Conservation (phyloP, 2,888 invertebrate genomes). For the Cristatella mucedo region DNA sequence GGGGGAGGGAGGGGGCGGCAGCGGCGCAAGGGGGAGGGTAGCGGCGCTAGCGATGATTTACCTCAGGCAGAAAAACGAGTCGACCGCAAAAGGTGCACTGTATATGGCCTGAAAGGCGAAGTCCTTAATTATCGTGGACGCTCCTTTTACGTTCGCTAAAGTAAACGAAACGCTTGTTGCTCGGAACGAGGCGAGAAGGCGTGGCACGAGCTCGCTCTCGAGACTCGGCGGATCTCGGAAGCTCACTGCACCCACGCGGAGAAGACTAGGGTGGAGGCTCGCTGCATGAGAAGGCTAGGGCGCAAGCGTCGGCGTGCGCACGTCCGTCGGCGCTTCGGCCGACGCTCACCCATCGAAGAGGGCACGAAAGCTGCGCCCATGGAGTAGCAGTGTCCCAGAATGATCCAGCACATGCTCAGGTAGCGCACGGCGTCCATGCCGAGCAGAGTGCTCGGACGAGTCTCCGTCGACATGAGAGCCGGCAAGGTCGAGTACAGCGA, state of each 20-base stretch:
- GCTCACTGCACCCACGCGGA: too few relatives aligned
- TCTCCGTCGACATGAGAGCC: not conserved
- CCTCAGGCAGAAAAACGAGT: conserved; percentile 7
- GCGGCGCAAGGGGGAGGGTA: too few relatives aligned
- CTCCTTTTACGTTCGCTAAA: conserved; percentile 6
- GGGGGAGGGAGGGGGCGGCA: too few relatives aligned
- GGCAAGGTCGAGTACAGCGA: not conserved
- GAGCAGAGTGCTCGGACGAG: not conserved
- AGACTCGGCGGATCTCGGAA: too few relatives aligned
- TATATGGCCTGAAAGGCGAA: conserved; percentile 3
- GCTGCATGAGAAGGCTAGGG: too few relatives aligned
- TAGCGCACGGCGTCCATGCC: not conserved
- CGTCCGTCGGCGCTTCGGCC: too few relatives aligned
- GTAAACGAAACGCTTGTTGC: too few relatives aligned
- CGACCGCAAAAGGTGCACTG: conserved; percentile 4
- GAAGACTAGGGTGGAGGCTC: too few relatives aligned
- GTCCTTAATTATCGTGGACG: conserved; percentile 2
- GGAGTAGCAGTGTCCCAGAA: not conserved
- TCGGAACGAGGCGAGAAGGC: too few relatives aligned
- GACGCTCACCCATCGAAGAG: not conserved
- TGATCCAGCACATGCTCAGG: conserved; percentile 7
- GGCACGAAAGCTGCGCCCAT: conserved; percentile 2
- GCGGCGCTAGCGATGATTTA: too few relatives aligned
- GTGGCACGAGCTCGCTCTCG: too few relatives aligned
- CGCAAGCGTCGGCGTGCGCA: too few relatives aligned